Conservation (phyloP, 2,888 invertebrate genomes). For the Aquatica leii region DNA sequence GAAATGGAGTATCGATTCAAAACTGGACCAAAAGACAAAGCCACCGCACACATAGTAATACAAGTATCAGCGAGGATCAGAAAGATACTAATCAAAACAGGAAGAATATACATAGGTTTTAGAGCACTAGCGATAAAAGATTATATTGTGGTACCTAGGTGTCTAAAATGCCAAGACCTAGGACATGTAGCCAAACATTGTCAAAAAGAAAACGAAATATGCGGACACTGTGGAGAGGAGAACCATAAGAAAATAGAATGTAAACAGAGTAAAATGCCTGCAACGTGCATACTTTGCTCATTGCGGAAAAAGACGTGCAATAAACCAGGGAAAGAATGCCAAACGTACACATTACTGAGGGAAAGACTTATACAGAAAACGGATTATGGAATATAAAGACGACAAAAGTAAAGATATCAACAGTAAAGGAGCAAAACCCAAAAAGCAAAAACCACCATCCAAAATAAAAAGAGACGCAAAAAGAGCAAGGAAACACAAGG, state of each 20-base stretch:
- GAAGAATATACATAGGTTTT: not conserved
- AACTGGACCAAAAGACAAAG: slow-evolving; percentile 19
- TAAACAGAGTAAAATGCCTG: not conserved
- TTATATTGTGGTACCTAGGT: not conserved
- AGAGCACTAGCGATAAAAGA: not conserved
- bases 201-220: not conserved
- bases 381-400: not conserved
- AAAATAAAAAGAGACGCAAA: not conserved
- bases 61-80: slow-evolving; percentile 9
- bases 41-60: slow-evolving; percentile 14
- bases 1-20: slow-evolving; percentile 19
- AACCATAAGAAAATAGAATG: not conserved
- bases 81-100: not conserved
- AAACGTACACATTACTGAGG: not conserved
- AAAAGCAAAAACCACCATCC: not conserved
- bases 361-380: not conserved
- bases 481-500: not conserved
- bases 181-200: not conserved
- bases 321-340: slow-evolving; percentile 1
- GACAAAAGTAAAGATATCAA: not conserved
- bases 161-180: not conserved
- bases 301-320: not conserved
- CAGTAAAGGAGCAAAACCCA: not conserved
- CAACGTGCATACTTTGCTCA: not conserved
- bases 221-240: not conserved